A percentile compares a stretch with the other conserved stretches of the same genome.
Conservation (phyloP, 2,888 invertebrate genomes). For the Tanypteryx hageni region DNA sequence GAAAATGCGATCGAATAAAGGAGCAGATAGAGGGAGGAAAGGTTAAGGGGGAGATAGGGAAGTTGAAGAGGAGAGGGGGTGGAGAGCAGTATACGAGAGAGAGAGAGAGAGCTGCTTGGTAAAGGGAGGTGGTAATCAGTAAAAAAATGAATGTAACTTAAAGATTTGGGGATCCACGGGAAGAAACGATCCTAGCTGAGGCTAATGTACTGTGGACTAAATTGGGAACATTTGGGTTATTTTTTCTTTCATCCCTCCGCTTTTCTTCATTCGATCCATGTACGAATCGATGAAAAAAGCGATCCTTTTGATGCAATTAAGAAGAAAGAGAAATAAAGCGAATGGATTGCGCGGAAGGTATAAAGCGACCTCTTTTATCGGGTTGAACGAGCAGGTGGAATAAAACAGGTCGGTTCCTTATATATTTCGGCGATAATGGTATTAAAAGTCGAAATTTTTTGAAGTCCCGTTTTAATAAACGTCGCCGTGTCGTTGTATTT, state of each 20-base stretch:
- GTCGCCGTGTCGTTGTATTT: background rate
- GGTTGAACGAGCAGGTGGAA: background rate
- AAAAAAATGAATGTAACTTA: background rate
- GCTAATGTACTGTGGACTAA: background rate
- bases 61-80: background rate
- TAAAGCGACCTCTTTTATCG: background rate
- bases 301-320: background rate
- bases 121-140: background rate
- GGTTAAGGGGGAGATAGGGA: background rate
- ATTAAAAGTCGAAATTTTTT: background rate
- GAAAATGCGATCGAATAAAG: background rate
- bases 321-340: background rate
- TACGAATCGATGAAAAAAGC: background rate
- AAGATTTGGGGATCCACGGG: background rate
- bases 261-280: background rate
- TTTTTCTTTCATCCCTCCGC: background rate
- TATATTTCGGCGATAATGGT: conserved; percentile 8
- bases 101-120: background rate
- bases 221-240: background rate
- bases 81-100: too few relatives aligned
- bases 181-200: background rate
- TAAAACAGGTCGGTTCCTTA: background rate
- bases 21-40: background rate
- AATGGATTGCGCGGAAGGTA: background rate
- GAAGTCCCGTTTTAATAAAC: background rate